Percentiles rank a stretch among this genome's conserved stretches.
These are phyloP conservation scores for Arge pagana DNA, from an alignment of 2,888 invertebrate species.

Conservation along the genomic window DNA sequence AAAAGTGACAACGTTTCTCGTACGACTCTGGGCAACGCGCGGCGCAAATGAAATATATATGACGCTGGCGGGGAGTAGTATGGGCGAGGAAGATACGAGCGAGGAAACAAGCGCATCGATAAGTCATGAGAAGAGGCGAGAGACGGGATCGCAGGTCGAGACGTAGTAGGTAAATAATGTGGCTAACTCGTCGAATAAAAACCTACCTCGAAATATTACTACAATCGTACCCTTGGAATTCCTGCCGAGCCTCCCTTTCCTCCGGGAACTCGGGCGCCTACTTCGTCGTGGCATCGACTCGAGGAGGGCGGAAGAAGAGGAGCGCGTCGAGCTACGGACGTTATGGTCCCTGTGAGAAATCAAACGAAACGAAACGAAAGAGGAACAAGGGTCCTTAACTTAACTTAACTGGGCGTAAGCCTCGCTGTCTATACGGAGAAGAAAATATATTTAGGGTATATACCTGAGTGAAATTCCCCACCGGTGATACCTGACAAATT, in stretches of 20 bases:
- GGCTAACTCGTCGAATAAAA: not conserved
- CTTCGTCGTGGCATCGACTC: not conserved
- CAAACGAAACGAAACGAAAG: slow-evolving; percentile 24
- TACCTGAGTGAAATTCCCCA: no score
- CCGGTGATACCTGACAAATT: no score
- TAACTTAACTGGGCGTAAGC: not conserved
- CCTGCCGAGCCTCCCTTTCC: not conserved
- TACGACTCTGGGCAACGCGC: no score
- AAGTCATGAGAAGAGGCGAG: not conserved
- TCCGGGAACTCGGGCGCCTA: not conserved
- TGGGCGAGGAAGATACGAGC: no score
- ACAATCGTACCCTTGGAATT: no score
- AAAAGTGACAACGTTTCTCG: no score
- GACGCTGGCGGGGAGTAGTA: no score
- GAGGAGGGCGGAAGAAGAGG: not conserved
- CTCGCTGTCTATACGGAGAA: no score
- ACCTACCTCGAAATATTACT: no score
- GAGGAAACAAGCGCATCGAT: not conserved
- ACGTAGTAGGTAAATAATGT: not conserved
- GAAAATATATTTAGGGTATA: no score
- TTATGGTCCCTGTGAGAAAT: slow-evolving; percentile 28
- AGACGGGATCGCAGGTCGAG: not conserved
- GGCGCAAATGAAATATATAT: no score
- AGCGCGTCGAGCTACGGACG: slow-evolving; percentile 9
- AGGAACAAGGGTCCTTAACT: slow-evolving; percentile 10